Evolutionary conservation across 2,888 invertebrate species (phyloP).

Genomic region (Seira musarum): DNA sequence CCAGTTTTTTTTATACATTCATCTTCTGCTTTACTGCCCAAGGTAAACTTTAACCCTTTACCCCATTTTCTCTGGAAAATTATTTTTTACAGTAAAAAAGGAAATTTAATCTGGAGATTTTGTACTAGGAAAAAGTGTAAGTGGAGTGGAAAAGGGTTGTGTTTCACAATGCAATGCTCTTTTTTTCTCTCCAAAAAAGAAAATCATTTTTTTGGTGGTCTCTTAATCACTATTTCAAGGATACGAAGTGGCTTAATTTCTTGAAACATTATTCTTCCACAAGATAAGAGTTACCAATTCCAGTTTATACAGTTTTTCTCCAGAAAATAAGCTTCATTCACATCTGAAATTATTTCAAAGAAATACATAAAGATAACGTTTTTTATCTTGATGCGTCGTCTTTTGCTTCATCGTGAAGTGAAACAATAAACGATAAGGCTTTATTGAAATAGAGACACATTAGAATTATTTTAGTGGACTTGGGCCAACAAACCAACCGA

Average conservation of each 20-base stretch:
- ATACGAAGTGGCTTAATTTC: conserved; percentile 48
- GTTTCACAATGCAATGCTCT: conserved; percentile 26
- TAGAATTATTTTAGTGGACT: conserved; percentile 22
- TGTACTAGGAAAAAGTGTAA: conserved; percentile 44
- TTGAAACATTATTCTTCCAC: conserved; percentile 9
- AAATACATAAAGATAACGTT: conserved; percentile 53
- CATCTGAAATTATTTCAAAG: conserved; percentile 4
- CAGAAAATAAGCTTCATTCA: conserved; percentile 29
- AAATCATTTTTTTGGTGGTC: conserved; percentile 52
- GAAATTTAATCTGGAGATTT: conserved; percentile 47
- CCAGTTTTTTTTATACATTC: conserved; percentile 65
- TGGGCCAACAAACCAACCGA: conserved; percentile 23
- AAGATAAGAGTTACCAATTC: conserved; percentile 22
- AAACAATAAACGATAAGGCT: conserved; percentile 53
- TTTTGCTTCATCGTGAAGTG: conserved; percentile 40
- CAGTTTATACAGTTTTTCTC: conserved; percentile 11
- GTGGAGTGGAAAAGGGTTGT: conserved; percentile 36
- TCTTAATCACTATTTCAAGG: conserved; percentile 32
- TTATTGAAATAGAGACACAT: conserved; percentile 49
- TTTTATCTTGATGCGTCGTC: conserved; percentile 25
- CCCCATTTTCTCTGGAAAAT: conserved; percentile 3
- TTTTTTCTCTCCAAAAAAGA: conserved; percentile 9
- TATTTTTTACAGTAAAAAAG: conserved; percentile 33
- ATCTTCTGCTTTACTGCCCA: conserved; percentile 42
- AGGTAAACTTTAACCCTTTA: conserved; percentile 45